Evolutionary conservation across 2,797 vertebrate genomes (phyloP), one percentile per base, ranked within the genome.

Genomic region (Harpagifer antarcticus): DNA sequence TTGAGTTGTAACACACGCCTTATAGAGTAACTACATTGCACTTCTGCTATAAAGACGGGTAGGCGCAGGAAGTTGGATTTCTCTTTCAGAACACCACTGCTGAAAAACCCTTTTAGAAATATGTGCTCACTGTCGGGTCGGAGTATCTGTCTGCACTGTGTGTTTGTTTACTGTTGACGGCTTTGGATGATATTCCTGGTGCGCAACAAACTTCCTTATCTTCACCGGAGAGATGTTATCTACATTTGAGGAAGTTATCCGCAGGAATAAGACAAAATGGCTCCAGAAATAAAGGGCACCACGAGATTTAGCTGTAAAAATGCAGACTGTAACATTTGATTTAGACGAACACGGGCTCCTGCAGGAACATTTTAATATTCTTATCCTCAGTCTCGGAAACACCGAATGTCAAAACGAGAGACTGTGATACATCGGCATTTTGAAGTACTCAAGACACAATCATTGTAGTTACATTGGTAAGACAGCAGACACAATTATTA

Each of bases 131-230:
- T 66, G 48, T 48, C 3, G 31, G 31, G 42, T 42, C 54, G 42
- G 52, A 56, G 55, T 17, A 56, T 17, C 6, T 5, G 27, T 27
- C 27, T 27, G 27, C 3, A 27, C 23, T 3, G 43, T 55, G 57
- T 20, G 17, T n/a, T 19, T 7, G 37, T 66, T 66, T 49, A 55
- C 64, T n/a, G 47, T 3, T 54, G 65, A 72, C 16, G 72, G 19
- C 37, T 61, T 57, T 47, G 27, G 62, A 48, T 60, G 69, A 68
- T 20, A 31, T 33, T 64, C 52, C 16, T 12, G 15, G 8, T 43
- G 49, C 12, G 37, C 19, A 73, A 16, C 50, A 58, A 67, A 67
- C 15, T 40, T 60, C 42, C 31, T 64, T 50, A 42, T 68, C 43
- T 54, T 4, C 33, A 12, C 20, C n/a, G n/a, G n/a, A 69, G 31